A percentile compares a stretch with the other conserved stretches of the same genome.
These are phyloP conservation scores for Zaprionus vittiger DNA, from an alignment of 1,140 invertebrate species.

Conservation along the genomic window DNA sequence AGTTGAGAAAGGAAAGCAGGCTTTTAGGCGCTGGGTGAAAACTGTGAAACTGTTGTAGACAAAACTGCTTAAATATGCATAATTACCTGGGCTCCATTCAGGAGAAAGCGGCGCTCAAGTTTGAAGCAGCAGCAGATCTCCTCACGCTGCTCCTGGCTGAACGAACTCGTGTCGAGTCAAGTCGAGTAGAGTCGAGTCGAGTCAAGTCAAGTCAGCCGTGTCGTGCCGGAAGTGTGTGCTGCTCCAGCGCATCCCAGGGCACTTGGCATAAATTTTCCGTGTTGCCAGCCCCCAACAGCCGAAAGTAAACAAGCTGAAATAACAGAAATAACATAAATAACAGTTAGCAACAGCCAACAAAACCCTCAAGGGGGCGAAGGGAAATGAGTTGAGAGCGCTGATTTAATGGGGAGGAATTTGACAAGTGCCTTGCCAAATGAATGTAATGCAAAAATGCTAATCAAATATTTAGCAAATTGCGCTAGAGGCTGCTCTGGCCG, in stretches of 20 bases:
- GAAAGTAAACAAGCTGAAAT: constrained; percentile 46
- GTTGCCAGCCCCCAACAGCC: constrained; percentile 25
- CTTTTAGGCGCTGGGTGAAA: constrained; percentile 50
- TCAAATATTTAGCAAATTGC: constrained; percentile 14
- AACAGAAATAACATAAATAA: constrained; percentile 40
- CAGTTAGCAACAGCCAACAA: constrained; percentile 15
- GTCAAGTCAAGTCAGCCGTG: constrained; percentile 33
- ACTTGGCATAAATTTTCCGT: constrained; percentile 52
- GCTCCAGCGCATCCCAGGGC: constrained; percentile 35
- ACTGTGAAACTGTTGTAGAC: constrained; percentile 65
- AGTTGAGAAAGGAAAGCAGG: constrained; percentile 65
- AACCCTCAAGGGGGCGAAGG: not conserved
- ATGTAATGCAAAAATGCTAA: constrained; percentile 15
- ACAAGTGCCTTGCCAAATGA: constrained; percentile 29
- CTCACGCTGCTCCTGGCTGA: not conserved
- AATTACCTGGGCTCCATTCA: constrained; percentile 66
- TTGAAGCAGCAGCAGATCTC: constrained; percentile 14
- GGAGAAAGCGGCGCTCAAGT: constrained; percentile 30
- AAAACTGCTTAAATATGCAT: constrained; percentile 83
- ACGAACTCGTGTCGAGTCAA: not conserved
- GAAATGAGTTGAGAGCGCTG: constrained; percentile 16
- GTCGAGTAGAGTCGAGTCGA: constrained; percentile 24
- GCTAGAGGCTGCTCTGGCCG: not conserved
- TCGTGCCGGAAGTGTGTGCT: constrained; percentile 48
- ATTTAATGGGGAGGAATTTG: constrained; percentile 27